A percentile compares a stretch with the other conserved stretches of the same genome.
Evolutionary conservation across 64 coral and sea anemone species (phyloP).

Genomic region (Montipora capricornis): DNA sequence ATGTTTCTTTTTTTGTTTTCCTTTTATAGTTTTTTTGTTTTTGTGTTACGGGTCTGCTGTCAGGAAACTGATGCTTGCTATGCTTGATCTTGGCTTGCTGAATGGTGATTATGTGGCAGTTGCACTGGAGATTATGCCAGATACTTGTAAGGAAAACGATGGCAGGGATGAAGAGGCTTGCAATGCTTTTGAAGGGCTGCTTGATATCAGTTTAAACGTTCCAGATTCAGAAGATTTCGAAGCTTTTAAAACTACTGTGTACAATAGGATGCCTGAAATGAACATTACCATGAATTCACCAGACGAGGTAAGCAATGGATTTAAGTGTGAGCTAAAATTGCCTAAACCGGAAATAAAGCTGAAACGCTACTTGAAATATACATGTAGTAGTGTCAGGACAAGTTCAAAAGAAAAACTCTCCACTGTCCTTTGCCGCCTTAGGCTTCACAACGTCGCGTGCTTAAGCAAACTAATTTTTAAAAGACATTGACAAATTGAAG

Average conservation of each 20-base stretch:
- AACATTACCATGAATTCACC: neutral
- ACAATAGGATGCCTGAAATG: slow-evolving; percentile 76
- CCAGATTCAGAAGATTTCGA: slow-evolving; percentile 28
- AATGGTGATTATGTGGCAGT: slow-evolving; percentile 69
- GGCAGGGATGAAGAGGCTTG: slow-evolving; percentile 62
- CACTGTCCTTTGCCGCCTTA: no score
- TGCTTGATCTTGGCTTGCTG: slow-evolving; percentile 70
- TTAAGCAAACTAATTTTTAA: no score
- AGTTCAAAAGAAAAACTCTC: no score
- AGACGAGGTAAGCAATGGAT: neutral
- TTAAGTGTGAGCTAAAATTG: no score
- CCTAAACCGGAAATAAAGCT: no score
- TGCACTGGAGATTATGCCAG: slow-evolving; percentile 18
- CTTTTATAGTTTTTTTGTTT: slow-evolving; percentile 76
- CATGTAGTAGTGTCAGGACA: no score
- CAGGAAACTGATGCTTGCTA: slow-evolving; percentile 52
- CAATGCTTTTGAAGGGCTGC: slow-evolving; percentile 61
- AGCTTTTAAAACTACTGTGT: slow-evolving; percentile 38
- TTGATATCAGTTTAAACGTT: slow-evolving; percentile 54
- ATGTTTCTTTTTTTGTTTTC: neutral
- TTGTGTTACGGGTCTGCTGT: slow-evolving; percentile 54
- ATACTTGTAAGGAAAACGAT: slow-evolving; percentile 31
- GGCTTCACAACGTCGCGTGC: no score
- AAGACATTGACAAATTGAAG: no score
- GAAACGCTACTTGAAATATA: no score